Conservation (phyloP, 2,888 invertebrate genomes). For the Archaeoteleia sp. region DNA sequence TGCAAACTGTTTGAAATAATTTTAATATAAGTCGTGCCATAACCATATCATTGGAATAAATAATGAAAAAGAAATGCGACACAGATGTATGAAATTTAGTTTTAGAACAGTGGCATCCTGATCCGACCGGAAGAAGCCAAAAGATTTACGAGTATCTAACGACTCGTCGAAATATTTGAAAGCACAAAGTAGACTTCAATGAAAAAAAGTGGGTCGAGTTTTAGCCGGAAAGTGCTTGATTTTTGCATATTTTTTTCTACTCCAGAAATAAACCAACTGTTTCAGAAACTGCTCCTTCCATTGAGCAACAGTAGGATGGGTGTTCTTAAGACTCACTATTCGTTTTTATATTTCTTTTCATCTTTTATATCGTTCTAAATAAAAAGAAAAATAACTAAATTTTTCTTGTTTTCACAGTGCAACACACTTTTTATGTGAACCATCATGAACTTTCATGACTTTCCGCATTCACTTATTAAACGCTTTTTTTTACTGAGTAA, state of each 20-base stretch:
- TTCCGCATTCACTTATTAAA: too few species aligned
- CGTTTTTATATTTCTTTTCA: background rate
- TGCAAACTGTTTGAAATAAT: too few species aligned
- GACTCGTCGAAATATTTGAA: constrained; percentile 17
- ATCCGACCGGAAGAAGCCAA: constrained; percentile 20
- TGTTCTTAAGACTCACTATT: background rate
- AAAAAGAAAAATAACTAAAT: background rate
- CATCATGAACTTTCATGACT: too few species aligned
- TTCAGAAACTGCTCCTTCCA: constrained; percentile 4
- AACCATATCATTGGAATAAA: too few species aligned
- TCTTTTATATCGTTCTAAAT: background rate
- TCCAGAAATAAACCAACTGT: constrained; percentile 17
- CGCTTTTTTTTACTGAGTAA: too few species aligned
- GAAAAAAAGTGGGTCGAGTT: constrained; percentile 25
- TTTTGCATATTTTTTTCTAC: constrained; percentile 12
- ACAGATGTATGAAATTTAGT: constrained; percentile 6
- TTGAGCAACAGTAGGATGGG: constrained; percentile 3
- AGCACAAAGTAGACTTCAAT: constrained; percentile 10
- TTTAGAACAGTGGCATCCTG: constrained; percentile 6
- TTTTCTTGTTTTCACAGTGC: too few species aligned
- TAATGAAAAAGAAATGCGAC: background rate
- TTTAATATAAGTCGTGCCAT: too few species aligned
- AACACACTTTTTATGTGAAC: too few species aligned
- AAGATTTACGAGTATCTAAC: constrained; percentile 11
- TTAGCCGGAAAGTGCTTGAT: constrained; percentile 16